Conservation (phyloP, 2,797 vertebrate genomes). For the Hemitrygon akajei region DNA sequence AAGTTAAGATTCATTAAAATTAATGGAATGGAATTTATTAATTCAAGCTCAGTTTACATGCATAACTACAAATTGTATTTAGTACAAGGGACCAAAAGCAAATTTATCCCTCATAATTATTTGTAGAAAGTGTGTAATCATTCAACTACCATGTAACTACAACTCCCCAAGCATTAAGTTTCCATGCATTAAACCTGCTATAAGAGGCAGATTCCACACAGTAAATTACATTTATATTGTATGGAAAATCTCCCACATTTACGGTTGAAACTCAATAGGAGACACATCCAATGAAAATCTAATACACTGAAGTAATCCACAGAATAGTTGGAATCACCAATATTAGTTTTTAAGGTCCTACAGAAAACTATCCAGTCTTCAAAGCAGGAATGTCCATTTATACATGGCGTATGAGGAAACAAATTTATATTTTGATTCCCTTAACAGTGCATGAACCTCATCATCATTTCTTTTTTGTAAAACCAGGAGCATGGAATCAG, state of each 20-base stretch:
- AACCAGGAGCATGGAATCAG: background rate
- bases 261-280: background rate
- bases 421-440: background rate
- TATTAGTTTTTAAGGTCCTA: background rate
- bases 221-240: background rate
- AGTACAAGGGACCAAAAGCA: too few relatives aligned
- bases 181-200: background rate
- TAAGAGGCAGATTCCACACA: background rate
- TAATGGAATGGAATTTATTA: too few relatives aligned
- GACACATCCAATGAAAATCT: background rate
- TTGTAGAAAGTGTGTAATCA: background rate
- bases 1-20: too few relatives aligned
- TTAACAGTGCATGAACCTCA: background rate
- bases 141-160: background rate
- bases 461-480: background rate
- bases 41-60: too few relatives aligned
- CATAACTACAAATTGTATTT: too few relatives aligned
- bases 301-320: background rate
- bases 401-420: background rate
- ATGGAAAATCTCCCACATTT: background rate
- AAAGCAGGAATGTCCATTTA: background rate
- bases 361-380: background rate
- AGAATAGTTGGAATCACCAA: background rate
- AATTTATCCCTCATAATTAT: background rate
- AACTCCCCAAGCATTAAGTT: background rate